phyloP scores from a whole-genome alignment of 2,888 invertebrate species.

The Drosophila infuscata region DNA sequence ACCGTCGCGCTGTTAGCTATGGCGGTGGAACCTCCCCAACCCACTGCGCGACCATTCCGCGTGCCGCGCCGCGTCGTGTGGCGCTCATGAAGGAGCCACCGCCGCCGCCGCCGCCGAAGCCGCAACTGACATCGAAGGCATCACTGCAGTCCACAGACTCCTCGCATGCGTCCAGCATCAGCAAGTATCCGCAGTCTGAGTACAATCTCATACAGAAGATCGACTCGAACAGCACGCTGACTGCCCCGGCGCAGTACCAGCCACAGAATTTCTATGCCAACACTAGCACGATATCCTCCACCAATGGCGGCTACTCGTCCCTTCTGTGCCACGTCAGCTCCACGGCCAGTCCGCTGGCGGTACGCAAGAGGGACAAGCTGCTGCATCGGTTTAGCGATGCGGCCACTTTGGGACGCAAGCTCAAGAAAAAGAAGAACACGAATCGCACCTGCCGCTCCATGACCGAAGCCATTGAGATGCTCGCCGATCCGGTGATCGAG shows the following conservation, averaged over 20 bases:
- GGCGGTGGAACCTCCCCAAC: slow-evolving; percentile 72
- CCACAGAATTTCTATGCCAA: slow-evolving; percentile 83
- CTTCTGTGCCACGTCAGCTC: slow-evolving; percentile 83
- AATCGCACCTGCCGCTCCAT: slow-evolving; percentile 85
- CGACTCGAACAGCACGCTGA: slow-evolving; percentile 81
- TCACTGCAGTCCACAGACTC: slow-evolving; percentile 72
- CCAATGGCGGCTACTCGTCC: slow-evolving; percentile 68
- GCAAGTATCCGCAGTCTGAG: slow-evolving; percentile 84
- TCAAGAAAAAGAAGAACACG: slow-evolving; percentile 85
- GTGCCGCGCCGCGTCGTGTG: slow-evolving; percentile 84
- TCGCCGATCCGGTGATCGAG: slow-evolving; percentile 85
- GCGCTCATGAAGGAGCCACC: slow-evolving; percentile 84
- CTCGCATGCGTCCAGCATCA: slow-evolving; percentile 70
- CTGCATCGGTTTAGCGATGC: slow-evolving; percentile 85
- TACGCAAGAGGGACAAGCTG: slow-evolving; percentile 84
- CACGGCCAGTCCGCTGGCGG: slow-evolving; percentile 82
- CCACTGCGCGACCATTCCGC: slow-evolving; percentile 80
- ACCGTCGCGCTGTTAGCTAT: slow-evolving; percentile 84
- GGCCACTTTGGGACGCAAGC: slow-evolving; percentile 84
- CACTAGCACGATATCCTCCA: slow-evolving; percentile 73
- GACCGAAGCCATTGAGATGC: slow-evolving; percentile 85
- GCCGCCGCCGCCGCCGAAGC: slow-evolving; percentile 83
- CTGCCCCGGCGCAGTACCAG: slow-evolving; percentile 79
- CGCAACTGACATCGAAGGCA: slow-evolving; percentile 75
- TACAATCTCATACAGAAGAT: slow-evolving; percentile 84